Percentiles rank a stretch among this genome's conserved stretches.
Conservation (phyloP, 1,140 invertebrate genomes). For the Drosophila mayri region DNA sequence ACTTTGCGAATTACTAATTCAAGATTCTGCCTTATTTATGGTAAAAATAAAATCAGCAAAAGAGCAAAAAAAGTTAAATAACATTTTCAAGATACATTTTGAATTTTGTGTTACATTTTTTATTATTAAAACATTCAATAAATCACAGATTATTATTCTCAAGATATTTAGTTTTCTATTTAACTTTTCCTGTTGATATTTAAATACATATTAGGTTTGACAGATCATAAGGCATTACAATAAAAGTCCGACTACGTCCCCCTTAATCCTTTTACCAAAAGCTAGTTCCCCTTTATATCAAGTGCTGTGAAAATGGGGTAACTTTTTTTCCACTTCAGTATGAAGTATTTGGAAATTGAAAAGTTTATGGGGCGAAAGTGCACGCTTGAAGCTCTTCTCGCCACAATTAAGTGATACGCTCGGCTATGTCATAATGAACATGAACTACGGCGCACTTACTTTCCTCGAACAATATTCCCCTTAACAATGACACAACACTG, state of each 20-base stretch:
- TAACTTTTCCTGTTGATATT: neutral
- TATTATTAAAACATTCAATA: too few relatives aligned
- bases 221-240: too few relatives aligned
- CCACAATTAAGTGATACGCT: slow-evolving; percentile 44
- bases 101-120: too few relatives aligned
- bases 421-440: slow-evolving; percentile 46
- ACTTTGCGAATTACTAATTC: too few relatives aligned
- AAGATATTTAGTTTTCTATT: too few relatives aligned
- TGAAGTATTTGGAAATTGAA: slow-evolving; percentile 14
- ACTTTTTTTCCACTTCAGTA: neutral
- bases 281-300: too few relatives aligned
- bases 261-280: neutral
- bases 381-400: slow-evolving; percentile 12
- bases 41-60: too few relatives aligned
- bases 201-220: too few relatives aligned
- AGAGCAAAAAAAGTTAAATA: too few relatives aligned
- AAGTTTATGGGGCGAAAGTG: slow-evolving; percentile 19
- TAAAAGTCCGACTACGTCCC: neutral
- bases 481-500: slow-evolving; percentile 48
- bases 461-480: slow-evolving; percentile 36
- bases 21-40: too few relatives aligned
- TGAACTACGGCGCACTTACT: slow-evolving; percentile 42
- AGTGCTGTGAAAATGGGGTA: neutral
- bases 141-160: too few relatives aligned
- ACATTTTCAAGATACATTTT: too few relatives aligned